Percentiles rank a stretch among this genome's conserved stretches.
These are phyloP conservation scores for Delichon dasypus DNA, from an alignment of 2,797 vertebrate genomes.

Conservation along the genomic window DNA sequence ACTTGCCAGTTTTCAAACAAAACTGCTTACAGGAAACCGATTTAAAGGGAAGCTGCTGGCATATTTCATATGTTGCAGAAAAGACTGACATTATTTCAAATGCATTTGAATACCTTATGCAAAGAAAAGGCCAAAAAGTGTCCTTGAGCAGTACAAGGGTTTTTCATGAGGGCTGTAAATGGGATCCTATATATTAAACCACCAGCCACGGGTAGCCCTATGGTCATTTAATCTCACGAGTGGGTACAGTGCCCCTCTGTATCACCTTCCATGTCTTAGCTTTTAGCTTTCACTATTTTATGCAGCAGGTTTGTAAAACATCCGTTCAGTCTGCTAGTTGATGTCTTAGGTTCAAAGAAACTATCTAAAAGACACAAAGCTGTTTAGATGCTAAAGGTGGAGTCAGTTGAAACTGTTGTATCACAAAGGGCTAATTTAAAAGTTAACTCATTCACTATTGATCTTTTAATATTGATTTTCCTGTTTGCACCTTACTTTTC, in stretches of 20 bases:
- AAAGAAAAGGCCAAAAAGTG: constrained; percentile 38
- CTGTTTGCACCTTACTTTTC: constrained; percentile 18
- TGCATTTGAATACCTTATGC: constrained; percentile 35
- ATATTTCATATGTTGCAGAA: constrained; percentile 47
- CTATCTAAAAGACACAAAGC: background rate
- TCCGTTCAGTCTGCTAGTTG: background rate
- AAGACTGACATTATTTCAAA: constrained; percentile 56
- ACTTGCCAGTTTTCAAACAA: constrained; percentile 59
- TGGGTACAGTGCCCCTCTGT: background rate
- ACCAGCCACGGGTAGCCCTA: background rate
- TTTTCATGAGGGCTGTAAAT: constrained; percentile 1
- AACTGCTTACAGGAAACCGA: constrained; percentile 33
- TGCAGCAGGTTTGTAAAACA: background rate
- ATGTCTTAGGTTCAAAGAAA: constrained; percentile 12
- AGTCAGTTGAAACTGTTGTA: constrained; percentile 18
- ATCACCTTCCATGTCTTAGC: background rate
- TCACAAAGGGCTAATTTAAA: constrained; percentile 50
- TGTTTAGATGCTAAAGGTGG: constrained; percentile 27
- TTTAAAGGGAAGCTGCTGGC: constrained; percentile 48
- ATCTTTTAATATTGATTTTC: constrained; percentile 24
- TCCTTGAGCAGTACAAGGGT: constrained; percentile 39
- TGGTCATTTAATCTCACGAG: background rate
- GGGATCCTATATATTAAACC: background rate
- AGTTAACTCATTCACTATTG: constrained; percentile 31
- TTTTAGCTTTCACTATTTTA: constrained; percentile 1